Base-by-base conservation (phyloP, 92 coral and sea anemone genomes). In the Palythoa grandiflora region DNA sequence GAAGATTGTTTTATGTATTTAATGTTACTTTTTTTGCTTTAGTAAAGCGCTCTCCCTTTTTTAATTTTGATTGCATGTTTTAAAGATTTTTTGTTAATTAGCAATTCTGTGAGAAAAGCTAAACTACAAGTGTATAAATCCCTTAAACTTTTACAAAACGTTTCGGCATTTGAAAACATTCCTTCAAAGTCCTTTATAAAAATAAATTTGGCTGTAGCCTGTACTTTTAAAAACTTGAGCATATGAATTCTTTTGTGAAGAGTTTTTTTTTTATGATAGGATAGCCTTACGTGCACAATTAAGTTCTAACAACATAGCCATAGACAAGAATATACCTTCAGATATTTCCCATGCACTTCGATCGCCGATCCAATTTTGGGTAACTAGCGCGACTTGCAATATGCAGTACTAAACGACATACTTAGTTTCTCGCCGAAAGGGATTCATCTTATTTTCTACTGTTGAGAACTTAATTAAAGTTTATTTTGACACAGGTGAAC, bases 401-500 rank as follows among this genome's bases (percentile, higher is more conserved):
- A 65, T 63, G n/a, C 48, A 70, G 53, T 40, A 39, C 78, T 73
- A 73, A 73, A 73, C 11, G 10, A n/a, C 35, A 20, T 39, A 0
- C 40, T 47, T 47, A 73, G 1, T 17, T 17, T 15, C 21, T 47
- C 16, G 75, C 28, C 13, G 84, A 60, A 35, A 37, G 54, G 60
- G 2, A 65, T 15, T 16, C 39, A 63, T 51, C 57, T 66, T 63
- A 81, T 65, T 38, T 66, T 68, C 19, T 48, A 81, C 75, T 70
- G 75, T 70, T 70, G 16, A 9, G 17, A 55, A 65, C 86, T 81
- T 80, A 80, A 80, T 81, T 81, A 65, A 81, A 66, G 21, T 50
- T 81, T 48, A 48, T 75, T 20, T 63, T 48, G 38, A 63, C 44
- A 68, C 75, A 79, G 57, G 75, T 81, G 74, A 61, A 68, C 66